Conservation (phyloP, 2,888 invertebrate genomes). For the Copidosoma aretas region DNA sequence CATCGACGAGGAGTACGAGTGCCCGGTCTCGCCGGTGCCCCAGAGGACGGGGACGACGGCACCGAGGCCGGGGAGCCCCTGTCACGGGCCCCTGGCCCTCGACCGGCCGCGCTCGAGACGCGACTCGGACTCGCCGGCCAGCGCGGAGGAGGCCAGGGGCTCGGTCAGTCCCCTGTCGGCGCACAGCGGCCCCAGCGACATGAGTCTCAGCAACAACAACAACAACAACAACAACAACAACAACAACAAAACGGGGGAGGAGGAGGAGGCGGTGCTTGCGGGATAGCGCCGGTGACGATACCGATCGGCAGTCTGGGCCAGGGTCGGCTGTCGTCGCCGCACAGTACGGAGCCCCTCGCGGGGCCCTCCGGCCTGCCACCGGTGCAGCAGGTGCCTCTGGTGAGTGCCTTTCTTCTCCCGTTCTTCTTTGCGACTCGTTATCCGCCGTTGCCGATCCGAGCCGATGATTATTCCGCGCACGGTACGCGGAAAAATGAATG, state of each 20-base stretch:
- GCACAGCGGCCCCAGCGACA: slow-evolving; percentile 67
- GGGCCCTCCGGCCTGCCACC: slow-evolving; percentile 87
- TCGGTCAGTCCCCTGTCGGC: slow-evolving; percentile 61
- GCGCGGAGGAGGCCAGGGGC: slow-evolving; percentile 55
- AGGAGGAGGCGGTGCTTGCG: slow-evolving; percentile 36
- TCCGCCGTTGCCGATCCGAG: too few species aligned
- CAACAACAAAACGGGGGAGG: too few species aligned
- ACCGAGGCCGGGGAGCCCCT: slow-evolving; percentile 55
- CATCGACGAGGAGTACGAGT: slow-evolving; percentile 12
- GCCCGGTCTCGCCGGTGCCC: slow-evolving; percentile 34
- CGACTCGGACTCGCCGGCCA: slow-evolving; percentile 58
- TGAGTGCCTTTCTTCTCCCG: slow-evolving; percentile 62
- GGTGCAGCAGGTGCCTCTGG: slow-evolving; percentile 88
- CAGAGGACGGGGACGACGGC: slow-evolving; percentile 13
- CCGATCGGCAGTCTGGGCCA: slow-evolving; percentile 51
- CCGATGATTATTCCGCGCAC: too few species aligned
- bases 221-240: slow-evolving; percentile 1
- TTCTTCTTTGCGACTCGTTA: too few species aligned
- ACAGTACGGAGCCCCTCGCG: slow-evolving; percentile 74
- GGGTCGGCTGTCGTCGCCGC: slow-evolving; percentile 69
- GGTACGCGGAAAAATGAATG: too few species aligned
- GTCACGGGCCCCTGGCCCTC: slow-evolving; percentile 60
- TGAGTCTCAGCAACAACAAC: slow-evolving; percentile 65
- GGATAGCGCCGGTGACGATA: slow-evolving; percentile 38
- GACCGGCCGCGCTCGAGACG: slow-evolving; percentile 55